Base-by-base conservation (phyloP, 2,113 vertebrate genomes). In the Triplophysa siluroides region DNA sequence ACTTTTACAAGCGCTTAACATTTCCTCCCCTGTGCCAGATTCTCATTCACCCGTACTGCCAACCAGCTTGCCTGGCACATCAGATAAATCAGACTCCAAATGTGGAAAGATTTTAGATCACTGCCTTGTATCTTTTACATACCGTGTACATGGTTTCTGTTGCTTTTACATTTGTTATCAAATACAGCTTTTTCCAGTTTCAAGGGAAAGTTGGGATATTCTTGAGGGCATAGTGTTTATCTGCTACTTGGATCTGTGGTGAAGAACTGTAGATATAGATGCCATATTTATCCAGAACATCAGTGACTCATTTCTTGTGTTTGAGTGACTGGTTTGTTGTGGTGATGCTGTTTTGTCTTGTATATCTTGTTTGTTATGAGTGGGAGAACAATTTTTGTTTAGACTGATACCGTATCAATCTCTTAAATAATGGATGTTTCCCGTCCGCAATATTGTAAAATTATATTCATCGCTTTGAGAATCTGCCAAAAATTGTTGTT, bases 1-100 rank as follows among this genome's bases (percentile, higher is more conserved):
- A 90, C 83, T 81, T 89, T 90, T 88, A 89, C 85, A 88, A 90
- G 90, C 83, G 85, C 90, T 90, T 88, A 87, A 87, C 83, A 82
- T 80, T 68, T 66, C 79, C 72, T 83, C 70, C 67, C 87, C 85
- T 41, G 83, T 88, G 87, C 89, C 85, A 91, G 80, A 14, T 41
- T 76, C 24, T 63, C 43, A 64, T 78, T 1, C 21, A 60, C 11
- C 54, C 50, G 23, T 12, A 33, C 47, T 84, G 90, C 88, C 87
- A 91, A 88, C 85, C 91, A 87, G 88, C 88, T 86, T 60, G 33
- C 8, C 6, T 43, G 54, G 54, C 66, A 78, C 88, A 90, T 90
- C 85, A 80, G 80, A 45, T 81, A 73, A 45, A 7, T 45, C 9
- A 45, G 76, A 78, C 68, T 65, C 76, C 47, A 50, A 50, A 50